Evolutionary conservation across 2,888 invertebrate genomes (phyloP), one percentile per base, ranked within the genome.

Genomic region (Spisula subtruncata): DNA sequence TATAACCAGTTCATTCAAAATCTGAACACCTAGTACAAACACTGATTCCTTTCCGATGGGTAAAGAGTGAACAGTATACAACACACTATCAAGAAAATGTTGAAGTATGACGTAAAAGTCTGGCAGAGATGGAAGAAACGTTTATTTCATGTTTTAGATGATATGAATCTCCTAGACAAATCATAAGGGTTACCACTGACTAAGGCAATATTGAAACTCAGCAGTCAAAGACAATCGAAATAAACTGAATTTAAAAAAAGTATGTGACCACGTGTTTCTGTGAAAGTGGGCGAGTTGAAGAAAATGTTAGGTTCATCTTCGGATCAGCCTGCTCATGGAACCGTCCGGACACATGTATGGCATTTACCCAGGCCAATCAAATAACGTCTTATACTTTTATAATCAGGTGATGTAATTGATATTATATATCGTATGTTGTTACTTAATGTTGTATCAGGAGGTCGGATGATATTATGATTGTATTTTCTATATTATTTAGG

Each of bases 151-250:
- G 25, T 66, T 66, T 66, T 25, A 66, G 75, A 75, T 35, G 75
- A 75, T 35, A 75, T 75, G 75, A 75, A 75, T 32, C 35, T 16
- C 14, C 16, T 35, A 25, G 32, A 75, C 32, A 75, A 75, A 75
- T 75, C 1, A 14, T 35, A 35, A 75, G 35, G 35, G 35, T 75
- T 75, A 75, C 75, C 35, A 18, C 83, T 60, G 83, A 66, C 66
- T 83, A 66, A 83, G 66, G 83, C 66, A 66, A 83, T 66, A 46
- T 18, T 75, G 18, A 32, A 66, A 83, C 83, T 83, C 83, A 83
- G 83, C 83, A 83, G 83, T 83, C 12, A 25, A n/a, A 16, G 20
- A 83, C 29, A 75, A 32, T 8, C 32, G 35, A 75, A 35, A 14
- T 25, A 18, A 75, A 75, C 16, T 75, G 16, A 35, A 75, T 35